Conservation (phyloP, 2,113 vertebrate species). For the Callorhinus ursinus region DNA sequence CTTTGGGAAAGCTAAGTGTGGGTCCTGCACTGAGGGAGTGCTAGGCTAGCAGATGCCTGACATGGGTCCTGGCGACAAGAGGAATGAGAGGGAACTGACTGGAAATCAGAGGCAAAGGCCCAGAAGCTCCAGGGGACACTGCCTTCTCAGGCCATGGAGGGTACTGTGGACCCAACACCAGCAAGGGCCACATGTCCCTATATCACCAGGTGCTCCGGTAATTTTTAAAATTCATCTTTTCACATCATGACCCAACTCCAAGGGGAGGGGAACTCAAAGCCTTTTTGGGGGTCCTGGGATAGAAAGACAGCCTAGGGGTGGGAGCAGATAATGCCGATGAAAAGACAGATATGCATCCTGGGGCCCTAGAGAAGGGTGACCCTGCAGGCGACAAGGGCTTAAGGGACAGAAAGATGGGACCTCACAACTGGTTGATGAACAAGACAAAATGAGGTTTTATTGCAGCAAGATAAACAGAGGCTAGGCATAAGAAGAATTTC, state of each 20-base stretch:
- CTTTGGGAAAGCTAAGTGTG: background rate
- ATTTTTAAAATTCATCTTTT: background rate
- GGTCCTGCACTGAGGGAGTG: rapidly evolving
- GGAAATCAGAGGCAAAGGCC: background rate
- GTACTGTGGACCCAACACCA: background rate
- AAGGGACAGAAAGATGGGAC: background rate
- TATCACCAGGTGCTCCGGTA: background rate
- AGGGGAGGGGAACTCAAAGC: background rate
- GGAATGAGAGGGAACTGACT: background rate
- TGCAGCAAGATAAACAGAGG: background rate
- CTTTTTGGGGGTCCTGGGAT: background rate
- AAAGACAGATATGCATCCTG: background rate
- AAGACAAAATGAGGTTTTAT: background rate
- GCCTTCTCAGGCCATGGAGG: rapidly evolving
- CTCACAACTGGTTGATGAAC: background rate
- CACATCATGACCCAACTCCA: background rate
- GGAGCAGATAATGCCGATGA: background rate
- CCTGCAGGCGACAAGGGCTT: background rate
- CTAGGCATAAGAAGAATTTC: background rate
- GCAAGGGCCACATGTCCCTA: background rate
- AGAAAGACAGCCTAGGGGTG: background rate
- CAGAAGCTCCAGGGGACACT: background rate
- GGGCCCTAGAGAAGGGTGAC: background rate
- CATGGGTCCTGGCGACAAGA: background rate
- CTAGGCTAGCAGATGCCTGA: background rate